Base-by-base conservation (phyloP, 2,888 invertebrate species). In the Dicycla oo region DNA sequence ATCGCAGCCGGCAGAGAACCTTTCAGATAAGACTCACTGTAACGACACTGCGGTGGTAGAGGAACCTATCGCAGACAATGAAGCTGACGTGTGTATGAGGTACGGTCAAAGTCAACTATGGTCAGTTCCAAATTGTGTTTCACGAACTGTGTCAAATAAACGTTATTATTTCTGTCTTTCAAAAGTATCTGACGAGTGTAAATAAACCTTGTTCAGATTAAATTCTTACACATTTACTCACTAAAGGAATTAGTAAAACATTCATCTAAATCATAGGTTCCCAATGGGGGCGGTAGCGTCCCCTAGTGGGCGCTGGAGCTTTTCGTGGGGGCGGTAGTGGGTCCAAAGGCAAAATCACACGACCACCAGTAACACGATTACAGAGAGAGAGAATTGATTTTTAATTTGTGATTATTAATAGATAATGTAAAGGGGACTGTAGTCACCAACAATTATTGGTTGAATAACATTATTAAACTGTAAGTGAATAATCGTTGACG, bases 11-110 rank as follows among this genome's bases (percentile, higher is more conserved):
- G 26, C 43, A 26, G 56, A 60, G 6, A 34, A 4, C 4, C 10
- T 26, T 11, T 1, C 18, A 26, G 54, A 58, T 2, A 53, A 65
- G 4, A 40, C 34, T 5, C 4, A 13, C 0, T 8, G 56, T 23
- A 54, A 79, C 3, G 45, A 62, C 8, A 11, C 45, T 1, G 3
- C 47, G 3, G 15, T 43, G 10, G 11, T 43, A 11, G 49, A 56
- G 38, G 65, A 54, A 8, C 64, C 51, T 2, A 23, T 57, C 4
- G 47, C 81, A n/a, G 88, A 91, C 53, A 91, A 90, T 66, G 91
- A 93, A 78, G 91, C 89, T 1, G 92, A 92, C 73, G 83, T 91
- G 69, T 91, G 91, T 0, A 88, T 88, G n/a, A 90, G 89, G 93
- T 92, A 76, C 1, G 61, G 4, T 20, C 10, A 8, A 30, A n/a